These are phyloP conservation scores for Reinhardtius hippoglossoides DNA, from an alignment of 2,113 vertebrate genomes.

Conservation along the genomic window DNA sequence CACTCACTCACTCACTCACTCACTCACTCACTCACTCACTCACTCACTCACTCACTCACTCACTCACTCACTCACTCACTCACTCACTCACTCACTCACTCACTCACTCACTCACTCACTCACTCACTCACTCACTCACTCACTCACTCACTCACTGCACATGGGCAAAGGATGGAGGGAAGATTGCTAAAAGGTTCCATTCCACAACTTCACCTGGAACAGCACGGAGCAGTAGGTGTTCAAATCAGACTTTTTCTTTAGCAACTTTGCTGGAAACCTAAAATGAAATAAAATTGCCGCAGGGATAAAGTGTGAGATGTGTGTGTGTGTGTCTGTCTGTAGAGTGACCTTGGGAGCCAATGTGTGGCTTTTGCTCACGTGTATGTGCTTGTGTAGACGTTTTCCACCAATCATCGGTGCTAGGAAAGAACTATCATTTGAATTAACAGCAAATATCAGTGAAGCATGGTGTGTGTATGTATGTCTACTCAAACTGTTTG, in stretches of 20 bases:
- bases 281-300: not conserved
- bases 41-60: not conserved
- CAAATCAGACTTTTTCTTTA: not conserved
- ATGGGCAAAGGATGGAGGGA: not conserved
- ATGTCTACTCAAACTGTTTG: constrained; percentile 7
- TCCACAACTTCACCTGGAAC: not conserved
- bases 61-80: not conserved
- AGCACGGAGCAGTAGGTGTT: not conserved
- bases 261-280: not conserved
- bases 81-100: not conserved
- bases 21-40: no score
- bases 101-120: not conserved
- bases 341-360: no score
- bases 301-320: no score
- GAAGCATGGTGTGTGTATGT: not conserved
- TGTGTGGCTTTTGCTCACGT: no score
- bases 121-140: not conserved
- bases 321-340: no score
- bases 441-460: not conserved
- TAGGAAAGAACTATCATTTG: not conserved
- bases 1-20: not conserved
- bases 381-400: no score
- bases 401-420: not conserved
- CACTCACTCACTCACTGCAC: no score
- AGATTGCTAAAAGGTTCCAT: not conserved